phyloP scores from a whole-genome alignment of 2,113 vertebrate species.

The Hyaena hyaena region DNA sequence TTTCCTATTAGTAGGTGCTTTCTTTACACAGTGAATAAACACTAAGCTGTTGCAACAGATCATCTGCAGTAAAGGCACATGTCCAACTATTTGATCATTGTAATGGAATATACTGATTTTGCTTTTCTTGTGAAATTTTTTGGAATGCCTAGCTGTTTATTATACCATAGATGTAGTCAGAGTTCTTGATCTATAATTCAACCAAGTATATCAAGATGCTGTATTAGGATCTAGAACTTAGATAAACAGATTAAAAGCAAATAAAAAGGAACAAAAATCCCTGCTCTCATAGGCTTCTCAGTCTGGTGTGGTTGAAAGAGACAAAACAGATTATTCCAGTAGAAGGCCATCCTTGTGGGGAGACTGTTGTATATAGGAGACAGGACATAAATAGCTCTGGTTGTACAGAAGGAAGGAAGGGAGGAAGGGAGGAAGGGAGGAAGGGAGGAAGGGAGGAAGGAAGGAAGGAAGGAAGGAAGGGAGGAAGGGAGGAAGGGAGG shows the following conservation, averaged over 20 bases:
- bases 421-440: too few relatives aligned
- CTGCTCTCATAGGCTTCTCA: background rate
- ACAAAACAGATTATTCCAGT: background rate
- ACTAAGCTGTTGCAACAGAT: background rate
- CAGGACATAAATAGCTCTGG: background rate
- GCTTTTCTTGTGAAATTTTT: background rate
- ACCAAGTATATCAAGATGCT: background rate
- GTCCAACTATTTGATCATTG: background rate
- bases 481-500: too few relatives aligned
- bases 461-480: too few relatives aligned
- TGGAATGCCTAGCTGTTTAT: background rate
- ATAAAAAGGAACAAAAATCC: background rate
- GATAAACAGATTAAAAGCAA: background rate
- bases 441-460: fast-evolving
- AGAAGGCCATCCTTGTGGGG: too few relatives aligned
- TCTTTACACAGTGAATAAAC: background rate
- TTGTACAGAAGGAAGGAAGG: background rate
- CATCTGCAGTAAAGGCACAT: background rate
- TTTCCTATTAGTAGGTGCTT: background rate
- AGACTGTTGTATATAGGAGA: background rate
- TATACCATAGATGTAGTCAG: background rate
- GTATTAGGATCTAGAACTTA: background rate
- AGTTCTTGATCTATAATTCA: background rate
- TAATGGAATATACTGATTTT: background rate
- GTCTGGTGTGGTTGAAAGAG: too few relatives aligned